phyloP scores from a whole-genome alignment of 2,797 vertebrate species.

The Babyrousa celebensis region DNA sequence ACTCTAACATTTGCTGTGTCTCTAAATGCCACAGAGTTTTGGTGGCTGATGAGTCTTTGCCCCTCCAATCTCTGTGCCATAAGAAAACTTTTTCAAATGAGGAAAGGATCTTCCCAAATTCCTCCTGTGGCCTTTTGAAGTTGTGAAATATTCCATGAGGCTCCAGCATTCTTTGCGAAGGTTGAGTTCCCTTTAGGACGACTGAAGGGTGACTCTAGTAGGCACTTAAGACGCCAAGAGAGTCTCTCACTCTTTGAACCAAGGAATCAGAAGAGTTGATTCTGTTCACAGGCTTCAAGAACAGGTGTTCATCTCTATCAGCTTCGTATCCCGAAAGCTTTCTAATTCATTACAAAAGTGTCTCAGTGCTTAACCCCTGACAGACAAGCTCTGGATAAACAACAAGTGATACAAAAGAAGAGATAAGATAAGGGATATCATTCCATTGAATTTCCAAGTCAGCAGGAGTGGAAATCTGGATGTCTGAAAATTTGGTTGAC shows the following conservation, averaged over 20 bases:
- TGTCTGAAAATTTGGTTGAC: background rate
- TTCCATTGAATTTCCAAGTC: background rate
- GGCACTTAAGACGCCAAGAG: background rate
- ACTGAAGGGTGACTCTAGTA: background rate
- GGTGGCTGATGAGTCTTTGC: background rate
- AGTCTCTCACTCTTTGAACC: background rate
- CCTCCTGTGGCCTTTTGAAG: background rate
- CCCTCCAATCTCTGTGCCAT: background rate
- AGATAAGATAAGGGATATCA: background rate
- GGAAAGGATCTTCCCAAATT: background rate
- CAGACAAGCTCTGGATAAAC: background rate
- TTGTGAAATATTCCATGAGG: background rate
- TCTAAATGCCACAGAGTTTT: background rate
- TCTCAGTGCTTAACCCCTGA: slow-evolving; percentile 14
- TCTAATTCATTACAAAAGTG: background rate
- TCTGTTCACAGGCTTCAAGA: background rate
- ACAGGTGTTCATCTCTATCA: background rate
- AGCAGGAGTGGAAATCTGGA: background rate
- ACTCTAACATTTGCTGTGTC: background rate
- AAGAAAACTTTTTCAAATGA: background rate
- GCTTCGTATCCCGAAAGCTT: background rate
- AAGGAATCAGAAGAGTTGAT: background rate
- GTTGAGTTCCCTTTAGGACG: background rate
- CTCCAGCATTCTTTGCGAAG: background rate
- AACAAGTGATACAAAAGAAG: background rate